phyloP scores from a whole-genome alignment of 2,888 invertebrate genomes.

The Agapostemon virescens region DNA sequence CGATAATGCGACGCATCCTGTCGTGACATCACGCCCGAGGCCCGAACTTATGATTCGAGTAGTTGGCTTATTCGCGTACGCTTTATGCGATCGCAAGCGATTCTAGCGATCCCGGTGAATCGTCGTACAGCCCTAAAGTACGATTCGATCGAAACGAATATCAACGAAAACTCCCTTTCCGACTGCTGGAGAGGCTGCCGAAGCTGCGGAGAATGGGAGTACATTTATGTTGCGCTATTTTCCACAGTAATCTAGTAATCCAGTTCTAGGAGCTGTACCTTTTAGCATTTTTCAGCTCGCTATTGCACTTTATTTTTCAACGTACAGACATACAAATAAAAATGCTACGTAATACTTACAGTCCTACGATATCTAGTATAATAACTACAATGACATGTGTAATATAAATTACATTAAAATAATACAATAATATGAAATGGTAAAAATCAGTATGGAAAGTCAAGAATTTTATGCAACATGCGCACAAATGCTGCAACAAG shows the following conservation, averaged over 20 bases:
- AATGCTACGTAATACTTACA: conserved; percentile 73
- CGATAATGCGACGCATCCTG: no score
- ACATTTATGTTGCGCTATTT: not conserved
- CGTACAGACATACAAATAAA: conserved; percentile 75
- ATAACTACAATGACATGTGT: conserved; percentile 55
- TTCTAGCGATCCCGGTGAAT: no score
- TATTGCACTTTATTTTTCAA: conserved; percentile 76
- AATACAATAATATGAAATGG: conserved; percentile 72
- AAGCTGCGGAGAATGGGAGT: not conserved
- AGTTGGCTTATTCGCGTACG: no score
- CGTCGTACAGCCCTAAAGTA: no score
- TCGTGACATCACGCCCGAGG: no score
- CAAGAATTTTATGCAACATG: conserved; percentile 67
- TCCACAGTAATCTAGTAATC: not conserved
- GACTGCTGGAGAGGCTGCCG: no score
- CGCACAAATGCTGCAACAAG: conserved; percentile 55
- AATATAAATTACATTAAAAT: conserved; percentile 69
- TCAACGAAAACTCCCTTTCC: not conserved
- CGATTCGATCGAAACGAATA: not conserved
- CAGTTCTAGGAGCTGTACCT: not conserved
- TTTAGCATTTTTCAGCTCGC: conserved; percentile 27
- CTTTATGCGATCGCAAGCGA: no score
- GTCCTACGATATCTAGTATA: conserved; percentile 58
- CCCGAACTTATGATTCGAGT: no score
- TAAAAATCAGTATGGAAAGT: conserved; percentile 75